These are phyloP conservation scores for Leptosomus discolor DNA, from an alignment of 2,113 vertebrate species.

Conservation along the genomic window DNA sequence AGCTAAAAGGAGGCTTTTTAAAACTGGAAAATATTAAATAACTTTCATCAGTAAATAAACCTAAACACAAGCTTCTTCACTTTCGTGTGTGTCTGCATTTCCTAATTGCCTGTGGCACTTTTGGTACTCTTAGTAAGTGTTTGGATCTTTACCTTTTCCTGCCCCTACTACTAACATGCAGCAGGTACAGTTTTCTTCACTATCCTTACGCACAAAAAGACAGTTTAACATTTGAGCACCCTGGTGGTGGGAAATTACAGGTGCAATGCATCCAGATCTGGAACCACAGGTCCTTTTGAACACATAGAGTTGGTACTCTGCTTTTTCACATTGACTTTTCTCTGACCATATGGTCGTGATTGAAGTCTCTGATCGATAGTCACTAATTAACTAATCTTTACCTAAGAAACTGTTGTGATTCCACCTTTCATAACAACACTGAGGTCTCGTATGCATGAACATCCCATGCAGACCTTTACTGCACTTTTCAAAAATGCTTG, in stretches of 20 bases:
- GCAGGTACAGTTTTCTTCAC: neutral
- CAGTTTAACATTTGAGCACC: neutral
- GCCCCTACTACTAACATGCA: neutral
- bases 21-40: neutral
- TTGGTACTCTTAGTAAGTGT: neutral
- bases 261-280: neutral
- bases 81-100: neutral
- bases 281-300: neutral
- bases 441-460: neutral
- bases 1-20: neutral
- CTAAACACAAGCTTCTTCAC: neutral
- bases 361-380: neutral
- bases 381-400: neutral
- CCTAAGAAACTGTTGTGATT: neutral
- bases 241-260: neutral
- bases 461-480: neutral
- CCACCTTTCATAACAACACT: neutral
- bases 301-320: rapidly evolving
- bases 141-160: neutral
- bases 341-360: neutral
- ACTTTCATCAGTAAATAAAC: neutral
- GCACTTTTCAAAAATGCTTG: neutral
- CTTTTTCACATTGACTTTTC: neutral
- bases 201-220: neutral
- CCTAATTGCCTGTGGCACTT: neutral